A percentile compares a stretch with the other conserved stretches of the same genome.
phyloP scores from a whole-genome alignment of 2,797 vertebrate genomes.

The Spondyliosoma cantharus region DNA sequence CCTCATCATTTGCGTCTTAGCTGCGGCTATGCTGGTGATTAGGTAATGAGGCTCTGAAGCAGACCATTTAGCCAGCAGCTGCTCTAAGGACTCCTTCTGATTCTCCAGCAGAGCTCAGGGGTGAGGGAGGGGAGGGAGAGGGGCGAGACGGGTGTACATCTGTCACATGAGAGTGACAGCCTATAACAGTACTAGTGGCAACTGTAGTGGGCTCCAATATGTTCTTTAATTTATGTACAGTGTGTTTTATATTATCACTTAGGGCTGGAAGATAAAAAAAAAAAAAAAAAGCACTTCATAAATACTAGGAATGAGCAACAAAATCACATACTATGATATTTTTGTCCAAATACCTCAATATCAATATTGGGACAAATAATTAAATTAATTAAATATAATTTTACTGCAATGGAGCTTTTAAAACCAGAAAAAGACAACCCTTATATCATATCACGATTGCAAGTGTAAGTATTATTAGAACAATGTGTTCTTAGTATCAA shows the following conservation, averaged over 20 bases:
- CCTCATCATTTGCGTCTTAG: slow-evolving; percentile 93
- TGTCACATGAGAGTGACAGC: slow-evolving; percentile 91
- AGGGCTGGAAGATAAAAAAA: too few species aligned
- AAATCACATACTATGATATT: too few species aligned
- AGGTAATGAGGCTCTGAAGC: slow-evolving; percentile 98
- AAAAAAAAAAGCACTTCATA: too few species aligned
- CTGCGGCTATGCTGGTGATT: slow-evolving; percentile 94
- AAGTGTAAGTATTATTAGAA: background rate
- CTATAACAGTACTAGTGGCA: slow-evolving; percentile 84
- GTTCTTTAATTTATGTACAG: slow-evolving; percentile 12
- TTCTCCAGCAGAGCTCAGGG: slow-evolving; percentile 75
- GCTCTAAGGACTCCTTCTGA: slow-evolving; percentile 93
- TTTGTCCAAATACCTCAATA: too few species aligned
- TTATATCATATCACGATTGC: too few species aligned
- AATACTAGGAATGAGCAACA: too few species aligned
- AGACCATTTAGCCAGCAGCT: slow-evolving; percentile 92
- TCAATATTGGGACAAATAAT: too few species aligned
- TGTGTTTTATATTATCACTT: slow-evolving; percentile 1
- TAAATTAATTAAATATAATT: too few species aligned
- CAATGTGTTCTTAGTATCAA: background rate
- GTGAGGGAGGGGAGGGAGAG: slow-evolving; percentile 74
- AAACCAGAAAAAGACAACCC: too few species aligned
- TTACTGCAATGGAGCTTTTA: too few species aligned
- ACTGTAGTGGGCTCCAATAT: slow-evolving; percentile 86
- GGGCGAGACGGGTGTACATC: slow-evolving; percentile 84